A percentile compares a stretch with the other conserved stretches of the same genome.
These are phyloP conservation scores for Diogma glabrata DNA, from an alignment of 2,888 invertebrate species.

Conservation along the genomic window DNA sequence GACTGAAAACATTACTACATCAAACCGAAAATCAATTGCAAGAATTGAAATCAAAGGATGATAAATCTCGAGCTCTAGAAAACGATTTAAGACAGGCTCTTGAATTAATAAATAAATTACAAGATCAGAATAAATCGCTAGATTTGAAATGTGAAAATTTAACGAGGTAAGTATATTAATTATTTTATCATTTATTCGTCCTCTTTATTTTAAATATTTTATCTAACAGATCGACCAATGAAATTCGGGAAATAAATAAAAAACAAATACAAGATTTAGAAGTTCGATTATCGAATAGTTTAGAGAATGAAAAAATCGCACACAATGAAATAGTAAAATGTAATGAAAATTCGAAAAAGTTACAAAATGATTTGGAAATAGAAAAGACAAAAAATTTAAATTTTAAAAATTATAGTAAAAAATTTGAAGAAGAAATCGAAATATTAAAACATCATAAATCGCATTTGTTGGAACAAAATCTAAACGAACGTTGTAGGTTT, in stretches of 20 bases:
- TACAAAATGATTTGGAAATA: slow-evolving; percentile 47
- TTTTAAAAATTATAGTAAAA: too few species aligned
- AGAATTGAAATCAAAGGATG: slow-evolving; percentile 20
- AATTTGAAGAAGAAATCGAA: not conserved
- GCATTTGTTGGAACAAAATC: slow-evolving; percentile 40
- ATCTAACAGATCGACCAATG: slow-evolving; percentile 33
- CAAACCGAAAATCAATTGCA: not conserved
- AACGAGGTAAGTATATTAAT: slow-evolving; percentile 20
- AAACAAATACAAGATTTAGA: slow-evolving; percentile 36
- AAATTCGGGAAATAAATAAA: slow-evolving; percentile 32
- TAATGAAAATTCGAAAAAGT: slow-evolving; percentile 44
- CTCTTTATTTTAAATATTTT: slow-evolving; percentile 26
- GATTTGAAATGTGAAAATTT: slow-evolving; percentile 39
- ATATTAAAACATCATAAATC: slow-evolving; percentile 39
- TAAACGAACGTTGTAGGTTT: slow-evolving; percentile 40
- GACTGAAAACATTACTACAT: not conserved
- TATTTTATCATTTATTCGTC: not conserved
- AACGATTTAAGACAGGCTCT: slow-evolving; percentile 60
- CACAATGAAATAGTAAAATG: slow-evolving; percentile 33
- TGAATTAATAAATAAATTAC: slow-evolving; percentile 53
- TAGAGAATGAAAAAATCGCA: slow-evolving; percentile 32
- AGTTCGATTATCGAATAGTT: slow-evolving; percentile 26
- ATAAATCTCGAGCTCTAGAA: slow-evolving; percentile 50
- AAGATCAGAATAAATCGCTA: slow-evolving; percentile 48
- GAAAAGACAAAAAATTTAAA: too few species aligned